phyloP scores from a whole-genome alignment of 2,888 invertebrate genomes.

The Gastracanthus pulcherrimus region DNA sequence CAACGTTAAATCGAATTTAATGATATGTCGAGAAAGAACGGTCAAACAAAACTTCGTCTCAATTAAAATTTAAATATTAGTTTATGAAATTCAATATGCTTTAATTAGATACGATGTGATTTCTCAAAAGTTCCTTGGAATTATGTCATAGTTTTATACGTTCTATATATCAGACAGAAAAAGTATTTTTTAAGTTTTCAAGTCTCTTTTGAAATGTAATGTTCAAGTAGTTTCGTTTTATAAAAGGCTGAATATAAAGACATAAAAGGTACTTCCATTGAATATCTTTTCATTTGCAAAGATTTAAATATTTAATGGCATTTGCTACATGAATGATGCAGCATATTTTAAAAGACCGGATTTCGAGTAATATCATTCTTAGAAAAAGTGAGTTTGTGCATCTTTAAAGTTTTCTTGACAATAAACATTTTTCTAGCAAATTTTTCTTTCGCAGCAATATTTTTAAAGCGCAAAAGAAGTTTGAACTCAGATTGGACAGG shows the following conservation, averaged over 20 bases:
- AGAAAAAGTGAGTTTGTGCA: not conserved
- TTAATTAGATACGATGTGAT: not conserved
- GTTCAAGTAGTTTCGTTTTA: not conserved
- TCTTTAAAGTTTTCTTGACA: no score
- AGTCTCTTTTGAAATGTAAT: not conserved
- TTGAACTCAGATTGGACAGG: not conserved
- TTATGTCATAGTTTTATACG: no score
- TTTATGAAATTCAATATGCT: conserved; percentile 4
- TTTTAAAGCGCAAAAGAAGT: not conserved
- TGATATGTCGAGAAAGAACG: not conserved
- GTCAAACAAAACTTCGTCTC: not conserved
- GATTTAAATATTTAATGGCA: not conserved
- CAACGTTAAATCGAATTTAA: not conserved
- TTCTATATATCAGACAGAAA: not conserved
- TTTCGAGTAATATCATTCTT: not conserved
- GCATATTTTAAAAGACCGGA: not conserved
- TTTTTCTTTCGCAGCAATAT: not conserved
- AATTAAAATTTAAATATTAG: not conserved
- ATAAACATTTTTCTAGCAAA: not conserved
- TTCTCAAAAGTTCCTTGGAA: not conserved
- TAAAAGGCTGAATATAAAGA: not conserved
- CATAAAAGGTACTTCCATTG: not conserved
- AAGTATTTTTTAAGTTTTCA: not conserved
- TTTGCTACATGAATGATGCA: not conserved
- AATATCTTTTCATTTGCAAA: not conserved